phyloP scores from a whole-genome alignment of 2,888 invertebrate species.

The Pandemis heparana region DNA sequence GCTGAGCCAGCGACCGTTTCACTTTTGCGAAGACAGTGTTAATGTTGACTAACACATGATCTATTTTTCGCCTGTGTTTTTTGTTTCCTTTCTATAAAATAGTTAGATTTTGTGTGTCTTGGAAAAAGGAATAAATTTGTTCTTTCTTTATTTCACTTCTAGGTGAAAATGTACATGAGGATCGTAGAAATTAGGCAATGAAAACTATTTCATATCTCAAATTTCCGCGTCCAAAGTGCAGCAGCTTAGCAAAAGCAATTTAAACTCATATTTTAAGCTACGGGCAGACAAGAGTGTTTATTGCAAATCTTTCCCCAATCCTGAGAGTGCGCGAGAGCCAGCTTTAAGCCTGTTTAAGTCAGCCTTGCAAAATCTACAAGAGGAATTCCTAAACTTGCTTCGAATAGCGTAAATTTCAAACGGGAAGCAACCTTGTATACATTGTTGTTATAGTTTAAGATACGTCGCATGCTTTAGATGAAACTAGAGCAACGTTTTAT shows the following conservation, averaged over 20 bases:
- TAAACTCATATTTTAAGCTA: neutral
- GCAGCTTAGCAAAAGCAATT: neutral
- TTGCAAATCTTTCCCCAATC: slow-evolving; percentile 6
- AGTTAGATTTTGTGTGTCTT: too few relatives aligned
- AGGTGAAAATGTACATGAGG: too few relatives aligned
- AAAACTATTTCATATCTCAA: neutral
- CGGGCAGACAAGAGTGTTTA: neutral
- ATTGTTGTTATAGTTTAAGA: slow-evolving; percentile 32
- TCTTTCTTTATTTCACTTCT: too few relatives aligned
- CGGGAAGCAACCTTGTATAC: slow-evolving; percentile 19
- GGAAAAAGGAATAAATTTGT: too few relatives aligned
- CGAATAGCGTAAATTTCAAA: slow-evolving; percentile 25
- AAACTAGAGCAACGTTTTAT: slow-evolving; percentile 13
- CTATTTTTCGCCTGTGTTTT: too few relatives aligned
- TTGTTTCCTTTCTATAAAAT: too few relatives aligned
- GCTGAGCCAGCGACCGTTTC: too few relatives aligned
- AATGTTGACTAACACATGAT: too few relatives aligned
- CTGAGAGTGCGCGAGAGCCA: slow-evolving; percentile 12
- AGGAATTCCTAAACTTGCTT: slow-evolving; percentile 38
- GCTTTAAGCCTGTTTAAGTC: slow-evolving; percentile 26
- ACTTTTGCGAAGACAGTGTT: too few relatives aligned
- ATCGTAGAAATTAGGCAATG: too few relatives aligned
- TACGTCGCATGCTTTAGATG: neutral
- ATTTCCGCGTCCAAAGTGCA: neutral
- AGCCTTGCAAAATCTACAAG: slow-evolving; percentile 30